Percentiles rank a stretch among this genome's conserved stretches.
These are phyloP conservation scores for Cyrtodaria siliqua DNA, from an alignment of 2,888 invertebrate species.

Conservation along the genomic window DNA sequence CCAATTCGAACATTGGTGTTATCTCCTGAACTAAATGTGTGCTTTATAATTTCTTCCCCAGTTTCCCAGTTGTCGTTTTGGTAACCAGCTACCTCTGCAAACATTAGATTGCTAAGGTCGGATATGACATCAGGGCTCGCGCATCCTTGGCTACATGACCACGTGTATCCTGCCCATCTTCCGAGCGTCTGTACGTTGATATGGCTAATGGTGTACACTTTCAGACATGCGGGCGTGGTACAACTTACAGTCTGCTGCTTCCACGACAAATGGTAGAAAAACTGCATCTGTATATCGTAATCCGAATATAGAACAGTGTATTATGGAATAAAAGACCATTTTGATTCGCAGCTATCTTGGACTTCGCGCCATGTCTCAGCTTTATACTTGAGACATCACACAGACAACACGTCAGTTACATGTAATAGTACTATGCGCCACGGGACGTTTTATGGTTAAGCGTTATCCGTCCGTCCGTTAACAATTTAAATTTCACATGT, in stretches of 20 bases:
- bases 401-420: no score
- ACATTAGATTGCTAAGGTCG: conserved; percentile 28
- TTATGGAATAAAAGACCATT: no score
- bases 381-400: no score
- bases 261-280: conserved; percentile 42
- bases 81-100: conserved; percentile 32
- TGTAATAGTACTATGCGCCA: no score
- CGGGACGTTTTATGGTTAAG: no score
- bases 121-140: conserved; percentile 27
- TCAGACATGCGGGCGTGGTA: conserved; percentile 20
- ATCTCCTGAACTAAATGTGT: conserved; percentile 17
- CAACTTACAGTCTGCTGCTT: conserved; percentile 27
- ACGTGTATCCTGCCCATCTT: conserved; percentile 20
- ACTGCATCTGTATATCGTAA: conserved; percentile 40
- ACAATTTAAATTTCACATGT: no score
- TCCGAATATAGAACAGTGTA: no score
- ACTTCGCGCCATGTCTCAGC: no score
- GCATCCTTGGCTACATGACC: conserved; percentile 32
- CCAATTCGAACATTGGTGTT: conserved; percentile 13
- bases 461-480: no score
- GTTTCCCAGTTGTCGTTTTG: conserved; percentile 38
- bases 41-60: conserved; percentile 24
- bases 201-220: conserved; percentile 32
- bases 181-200: conserved; percentile 36
- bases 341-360: no score